Base-by-base conservation (phyloP, 2,113 vertebrate species). In the Octodon degus region DNA sequence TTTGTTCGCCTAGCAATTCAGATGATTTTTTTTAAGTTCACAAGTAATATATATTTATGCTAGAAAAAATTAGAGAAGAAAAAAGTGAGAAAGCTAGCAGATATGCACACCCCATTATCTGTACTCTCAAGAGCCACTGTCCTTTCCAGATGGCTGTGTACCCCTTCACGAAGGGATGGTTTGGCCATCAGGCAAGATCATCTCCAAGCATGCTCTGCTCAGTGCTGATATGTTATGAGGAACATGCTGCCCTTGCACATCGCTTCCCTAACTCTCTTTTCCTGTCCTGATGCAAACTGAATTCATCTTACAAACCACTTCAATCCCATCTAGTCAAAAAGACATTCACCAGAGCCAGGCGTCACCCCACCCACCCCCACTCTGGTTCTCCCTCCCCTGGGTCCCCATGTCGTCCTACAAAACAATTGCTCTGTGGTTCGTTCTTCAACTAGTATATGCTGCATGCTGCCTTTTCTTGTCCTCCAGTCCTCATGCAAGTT, bases 181-280 rank as follows among this genome's bases (percentile, higher is more conserved):
- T 53, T 83, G 47, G 10, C 5, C 37, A 3, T 4, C 0, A 4
- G 9, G 16, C 2, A 85, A 34, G 77, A 47, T 8, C 12, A 0
- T 50, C 74, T 82, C 82, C 17, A 4, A 62, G 74, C 20, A 37
- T 22, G 53, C 1, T 12, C 34, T 24, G 6, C 43, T 40, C 32
- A 7, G 32, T 0, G 7, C 7, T 1, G 50, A 65, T 70, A 4
- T 4, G 7, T 3, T 13, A 27, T 12, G n/a, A 0, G 11, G 50
- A n/a, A 7, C 24, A 27, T 0, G 30, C n/a, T 7, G 24, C 27
- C 32, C 16, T 0, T 25, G 77, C 47, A 1, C 0, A 0, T 9
- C 53, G 43, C 16, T n/a, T 90, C 53, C 62, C 53, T 25, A 12
- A 6, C 85, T 37, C 40, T 58, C 20, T 10, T 70, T 63, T 32